phyloP scores from a whole-genome alignment of 2,113 vertebrate genomes.

The Porphyrio hochstetteri region DNA sequence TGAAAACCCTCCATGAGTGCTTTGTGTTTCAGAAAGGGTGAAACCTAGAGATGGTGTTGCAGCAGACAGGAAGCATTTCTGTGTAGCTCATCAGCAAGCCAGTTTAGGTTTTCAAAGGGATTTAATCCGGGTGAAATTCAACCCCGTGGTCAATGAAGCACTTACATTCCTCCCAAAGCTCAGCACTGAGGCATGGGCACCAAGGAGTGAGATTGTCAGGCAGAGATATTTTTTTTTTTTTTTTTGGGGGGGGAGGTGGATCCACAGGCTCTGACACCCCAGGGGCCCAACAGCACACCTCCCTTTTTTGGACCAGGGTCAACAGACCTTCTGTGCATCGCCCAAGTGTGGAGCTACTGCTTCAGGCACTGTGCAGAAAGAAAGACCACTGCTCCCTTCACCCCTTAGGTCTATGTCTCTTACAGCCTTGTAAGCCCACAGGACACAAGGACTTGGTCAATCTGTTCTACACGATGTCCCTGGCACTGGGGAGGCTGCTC shows the following conservation, averaged over 20 bases:
- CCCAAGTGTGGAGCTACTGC: background rate
- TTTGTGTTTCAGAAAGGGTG: conserved; percentile 21
- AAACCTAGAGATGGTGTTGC: background rate
- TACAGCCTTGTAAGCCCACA: background rate
- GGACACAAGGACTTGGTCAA: background rate
- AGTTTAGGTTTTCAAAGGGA: conserved; percentile 58
- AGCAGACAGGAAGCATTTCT: conserved; percentile 44
- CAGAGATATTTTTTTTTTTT: background rate
- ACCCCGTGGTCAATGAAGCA: conserved; percentile 21
- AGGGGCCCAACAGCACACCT: background rate
- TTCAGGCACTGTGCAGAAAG: background rate
- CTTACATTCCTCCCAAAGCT: conserved; percentile 3
- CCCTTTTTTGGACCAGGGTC: no score
- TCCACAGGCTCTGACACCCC: background rate
- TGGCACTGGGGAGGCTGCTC: background rate
- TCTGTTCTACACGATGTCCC: background rate
- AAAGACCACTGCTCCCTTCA: background rate
- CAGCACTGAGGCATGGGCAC: background rate
- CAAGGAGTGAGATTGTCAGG: background rate
- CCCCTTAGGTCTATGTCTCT: background rate
- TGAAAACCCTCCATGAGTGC: background rate
- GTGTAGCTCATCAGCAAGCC: conserved; percentile 16
- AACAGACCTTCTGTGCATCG: background rate
- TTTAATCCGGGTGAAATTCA: conserved; percentile 3
- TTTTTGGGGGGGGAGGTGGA: fast-evolving